These are phyloP conservation scores for Caloenas nicobarica DNA, from an alignment of 2,113 vertebrate species.

Conservation along the genomic window DNA sequence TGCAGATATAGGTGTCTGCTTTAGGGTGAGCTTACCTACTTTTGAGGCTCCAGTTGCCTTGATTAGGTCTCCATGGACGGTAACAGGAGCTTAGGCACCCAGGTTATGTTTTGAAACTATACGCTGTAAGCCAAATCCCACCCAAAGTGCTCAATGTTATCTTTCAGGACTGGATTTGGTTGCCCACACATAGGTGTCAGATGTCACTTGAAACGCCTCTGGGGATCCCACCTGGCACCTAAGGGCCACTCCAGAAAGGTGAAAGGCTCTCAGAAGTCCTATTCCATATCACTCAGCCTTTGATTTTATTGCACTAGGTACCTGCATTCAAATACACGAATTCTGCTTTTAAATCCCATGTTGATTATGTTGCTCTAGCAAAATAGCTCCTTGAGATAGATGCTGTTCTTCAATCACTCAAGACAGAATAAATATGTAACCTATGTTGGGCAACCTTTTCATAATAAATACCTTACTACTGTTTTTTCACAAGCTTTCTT, in stretches of 20 bases:
- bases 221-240: not conserved
- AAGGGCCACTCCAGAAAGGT: not conserved
- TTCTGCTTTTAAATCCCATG: not conserved
- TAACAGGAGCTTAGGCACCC: not conserved
- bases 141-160: not conserved
- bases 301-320: not conserved
- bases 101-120: not conserved
- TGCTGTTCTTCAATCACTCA: not conserved
- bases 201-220: not conserved
- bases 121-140: not conserved
- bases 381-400: not conserved
- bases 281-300: not conserved
- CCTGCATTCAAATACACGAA: not conserved
- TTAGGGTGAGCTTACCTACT: not conserved
- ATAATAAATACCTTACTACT: not conserved
- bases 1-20: not conserved
- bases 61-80: not conserved
- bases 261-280: not conserved
- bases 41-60: not conserved
- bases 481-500: not conserved
- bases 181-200: not conserved
- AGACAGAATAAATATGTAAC: not conserved
- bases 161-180: not conserved
- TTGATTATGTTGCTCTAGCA: not conserved
- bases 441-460: not conserved